Evolutionary conservation across 2,888 invertebrate species (phyloP).

Genomic region (Deilephila elpenor): DNA sequence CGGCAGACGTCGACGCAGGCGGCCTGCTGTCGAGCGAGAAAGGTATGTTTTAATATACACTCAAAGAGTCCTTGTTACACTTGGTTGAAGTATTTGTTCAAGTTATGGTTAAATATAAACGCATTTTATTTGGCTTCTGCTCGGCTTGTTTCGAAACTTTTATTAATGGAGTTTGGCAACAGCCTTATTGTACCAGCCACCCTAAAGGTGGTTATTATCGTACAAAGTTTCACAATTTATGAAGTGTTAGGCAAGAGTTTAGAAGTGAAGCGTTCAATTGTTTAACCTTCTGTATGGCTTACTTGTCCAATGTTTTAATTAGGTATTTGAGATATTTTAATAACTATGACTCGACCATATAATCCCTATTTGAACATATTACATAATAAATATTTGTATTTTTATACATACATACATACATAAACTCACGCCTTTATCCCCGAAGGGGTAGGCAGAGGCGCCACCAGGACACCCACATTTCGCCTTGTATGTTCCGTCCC

Average conservation of each 20-base stretch:
- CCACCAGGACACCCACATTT: too few relatives aligned
- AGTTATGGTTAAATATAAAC: neutral
- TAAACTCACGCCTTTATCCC: too few relatives aligned
- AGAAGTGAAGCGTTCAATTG: too few relatives aligned
- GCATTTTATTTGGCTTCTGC: conserved; percentile 18
- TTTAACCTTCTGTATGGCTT: neutral
- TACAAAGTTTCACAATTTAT: conserved; percentile 7
- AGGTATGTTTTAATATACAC: conserved; percentile 50
- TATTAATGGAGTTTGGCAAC: too few relatives aligned
- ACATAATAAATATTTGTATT: too few relatives aligned
- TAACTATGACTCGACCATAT: too few relatives aligned
- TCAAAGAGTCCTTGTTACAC: neutral
- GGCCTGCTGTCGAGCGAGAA: conserved; percentile 64
- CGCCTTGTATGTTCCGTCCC: too few relatives aligned
- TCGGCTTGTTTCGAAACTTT: conserved; percentile 16
- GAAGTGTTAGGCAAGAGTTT: neutral
- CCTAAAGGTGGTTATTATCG: neutral
- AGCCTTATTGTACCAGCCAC: neutral
- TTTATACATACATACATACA: too few relatives aligned
- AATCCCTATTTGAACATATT: too few relatives aligned
- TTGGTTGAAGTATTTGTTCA: neutral
- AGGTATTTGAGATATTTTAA: too few relatives aligned
- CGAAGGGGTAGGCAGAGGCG: too few relatives aligned
- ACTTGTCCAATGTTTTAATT: too few relatives aligned
- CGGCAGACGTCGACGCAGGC: conserved; percentile 64